Percentiles rank a stretch among this genome's conserved stretches.
These are phyloP conservation scores for Hyla sarda DNA, from an alignment of 2,113 vertebrate species.

Conservation along the genomic window DNA sequence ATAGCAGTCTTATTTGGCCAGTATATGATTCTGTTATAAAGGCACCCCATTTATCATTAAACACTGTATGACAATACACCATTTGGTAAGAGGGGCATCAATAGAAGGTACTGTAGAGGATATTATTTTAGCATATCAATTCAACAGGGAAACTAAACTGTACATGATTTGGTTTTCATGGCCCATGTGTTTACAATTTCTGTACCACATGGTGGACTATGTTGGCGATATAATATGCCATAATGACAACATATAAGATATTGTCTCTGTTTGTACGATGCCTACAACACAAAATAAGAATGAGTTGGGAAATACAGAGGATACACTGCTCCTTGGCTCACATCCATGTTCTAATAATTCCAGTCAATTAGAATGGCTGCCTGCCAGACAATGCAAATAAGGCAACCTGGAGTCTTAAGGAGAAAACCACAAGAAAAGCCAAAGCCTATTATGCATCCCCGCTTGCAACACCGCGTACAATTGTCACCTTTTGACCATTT, in stretches of 20 bases:
- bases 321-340: slow-evolving; percentile 29
- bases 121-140: neutral
- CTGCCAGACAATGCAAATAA: slow-evolving; percentile 54
- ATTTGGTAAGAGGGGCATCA: too few relatives aligned
- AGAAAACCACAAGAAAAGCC: slow-evolving; percentile 4
- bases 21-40: too few relatives aligned
- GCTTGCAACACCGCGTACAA: neutral
- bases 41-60: too few relatives aligned
- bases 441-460: slow-evolving; percentile 13
- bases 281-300: neutral
- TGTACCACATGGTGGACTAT: neutral
- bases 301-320: neutral
- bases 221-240: neutral
- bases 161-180: too few relatives aligned
- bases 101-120: too few relatives aligned
- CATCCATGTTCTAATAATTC: slow-evolving; percentile 49
- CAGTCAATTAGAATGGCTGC: slow-evolving; percentile 46
- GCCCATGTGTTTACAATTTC: too few relatives aligned
- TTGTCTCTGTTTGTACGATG: neutral
- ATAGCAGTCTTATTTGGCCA: too few relatives aligned
- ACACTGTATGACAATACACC: too few relatives aligned
- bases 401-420: neutral
- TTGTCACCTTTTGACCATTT: slow-evolving; percentile 47
- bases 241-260: neutral
- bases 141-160: too few relatives aligned